These are phyloP conservation scores for Carduelis carduelis DNA, from an alignment of 2,797 vertebrate genomes.

Conservation along the genomic window DNA sequence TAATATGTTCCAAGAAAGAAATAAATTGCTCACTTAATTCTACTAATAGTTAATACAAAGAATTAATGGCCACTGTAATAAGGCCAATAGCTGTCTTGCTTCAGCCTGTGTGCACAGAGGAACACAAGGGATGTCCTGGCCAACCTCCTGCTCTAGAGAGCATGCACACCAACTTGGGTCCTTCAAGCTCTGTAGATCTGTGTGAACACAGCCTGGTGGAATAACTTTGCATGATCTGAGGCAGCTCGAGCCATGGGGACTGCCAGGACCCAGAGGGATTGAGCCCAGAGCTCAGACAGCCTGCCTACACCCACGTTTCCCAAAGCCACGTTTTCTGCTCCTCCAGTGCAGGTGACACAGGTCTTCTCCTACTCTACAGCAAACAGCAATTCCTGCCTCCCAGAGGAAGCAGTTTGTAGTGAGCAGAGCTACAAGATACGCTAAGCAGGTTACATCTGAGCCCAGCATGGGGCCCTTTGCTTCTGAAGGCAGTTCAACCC, in stretches of 20 bases:
- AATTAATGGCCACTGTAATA: neutral
- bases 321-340: neutral
- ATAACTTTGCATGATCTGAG: neutral
- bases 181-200: neutral
- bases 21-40: neutral
- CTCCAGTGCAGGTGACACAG: neutral
- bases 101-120: neutral
- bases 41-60: neutral
- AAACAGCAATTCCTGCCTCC: neutral
- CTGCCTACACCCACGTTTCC: rapidly evolving
- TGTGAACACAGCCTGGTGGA: neutral
- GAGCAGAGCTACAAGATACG: neutral
- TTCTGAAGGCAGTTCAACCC: neutral
- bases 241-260: neutral
- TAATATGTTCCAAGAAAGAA: neutral
- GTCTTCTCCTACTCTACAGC: neutral
- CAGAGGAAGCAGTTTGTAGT: neutral
- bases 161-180: rapidly evolving
- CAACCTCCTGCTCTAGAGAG: neutral
- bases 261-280: neutral
- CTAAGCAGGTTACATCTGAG: neutral
- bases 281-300: neutral
- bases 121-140: neutral
- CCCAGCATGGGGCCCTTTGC: neutral
- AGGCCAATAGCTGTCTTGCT: neutral